A percentile compares a stretch with the other conserved stretches of the same genome.
These are phyloP conservation scores for Poeciliopsis gracilis DNA, from an alignment of 2,797 vertebrate genomes.

Conservation along the genomic window DNA sequence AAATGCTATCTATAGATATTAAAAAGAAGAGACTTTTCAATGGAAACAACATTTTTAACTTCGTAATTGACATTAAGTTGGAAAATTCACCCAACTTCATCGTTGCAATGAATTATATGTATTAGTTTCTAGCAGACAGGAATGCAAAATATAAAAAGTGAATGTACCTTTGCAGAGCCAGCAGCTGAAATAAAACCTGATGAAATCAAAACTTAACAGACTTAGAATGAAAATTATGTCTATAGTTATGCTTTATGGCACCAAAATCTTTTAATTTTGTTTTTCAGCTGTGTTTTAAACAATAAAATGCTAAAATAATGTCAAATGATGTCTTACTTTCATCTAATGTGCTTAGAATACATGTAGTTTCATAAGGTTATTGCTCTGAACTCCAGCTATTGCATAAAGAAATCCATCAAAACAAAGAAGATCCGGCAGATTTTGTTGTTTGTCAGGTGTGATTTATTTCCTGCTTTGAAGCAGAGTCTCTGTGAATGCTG, in stretches of 20 bases:
- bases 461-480: background rate
- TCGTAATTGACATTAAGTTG: background rate
- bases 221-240: background rate
- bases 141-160: background rate
- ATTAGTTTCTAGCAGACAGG: background rate
- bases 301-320: background rate
- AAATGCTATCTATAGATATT: background rate
- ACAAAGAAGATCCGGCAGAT: background rate
- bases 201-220: background rate
- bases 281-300: background rate
- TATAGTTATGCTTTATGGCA: background rate
- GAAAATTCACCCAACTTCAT: background rate
- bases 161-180: background rate
- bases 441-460: background rate
- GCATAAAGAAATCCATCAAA: background rate
- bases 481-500: background rate
- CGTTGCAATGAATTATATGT: background rate
- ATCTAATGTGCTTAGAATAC: background rate
- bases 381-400: background rate
- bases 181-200: background rate
- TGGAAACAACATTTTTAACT: background rate
- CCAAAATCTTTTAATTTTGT: background rate
- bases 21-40: background rate
- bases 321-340: background rate
- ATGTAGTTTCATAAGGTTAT: background rate